These are phyloP conservation scores for Temnothorax ravouxi DNA, from an alignment of 2,888 invertebrate genomes.

Conservation along the genomic window DNA sequence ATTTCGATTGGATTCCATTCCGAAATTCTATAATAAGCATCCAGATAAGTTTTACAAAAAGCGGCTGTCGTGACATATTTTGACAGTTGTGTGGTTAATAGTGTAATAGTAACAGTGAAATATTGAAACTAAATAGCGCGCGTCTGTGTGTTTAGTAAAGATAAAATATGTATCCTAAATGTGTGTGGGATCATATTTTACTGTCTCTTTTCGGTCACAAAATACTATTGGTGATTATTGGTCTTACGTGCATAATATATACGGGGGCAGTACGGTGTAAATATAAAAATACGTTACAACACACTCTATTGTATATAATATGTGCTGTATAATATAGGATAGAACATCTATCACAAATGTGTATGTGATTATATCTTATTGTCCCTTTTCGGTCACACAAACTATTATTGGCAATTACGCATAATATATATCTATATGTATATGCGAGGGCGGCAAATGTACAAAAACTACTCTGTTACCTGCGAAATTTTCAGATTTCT, in stretches of 20 bases:
- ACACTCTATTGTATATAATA: not conserved
- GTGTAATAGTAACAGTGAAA: no score
- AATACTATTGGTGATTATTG: not conserved
- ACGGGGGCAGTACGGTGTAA: not conserved
- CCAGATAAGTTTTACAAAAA: no score
- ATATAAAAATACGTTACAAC: not conserved
- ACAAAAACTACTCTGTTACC: not conserved
- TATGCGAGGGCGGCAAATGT: not conserved
- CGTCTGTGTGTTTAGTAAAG: no score
- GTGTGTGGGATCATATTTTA: not conserved
- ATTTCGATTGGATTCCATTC: no score
- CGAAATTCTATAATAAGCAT: no score
- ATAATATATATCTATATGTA: no score
- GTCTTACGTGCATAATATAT: not conserved
- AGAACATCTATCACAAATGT: not conserved
- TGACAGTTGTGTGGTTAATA: no score
- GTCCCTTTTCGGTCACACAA: not conserved
- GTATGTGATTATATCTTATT: not conserved
- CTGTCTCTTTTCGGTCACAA: not conserved
- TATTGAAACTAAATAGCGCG: no score
- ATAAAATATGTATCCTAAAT: not conserved
- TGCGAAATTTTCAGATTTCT: constrained; percentile 10
- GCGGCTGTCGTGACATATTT: no score
- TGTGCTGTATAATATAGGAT: not conserved
- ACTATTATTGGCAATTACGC: not conserved